A percentile compares a stretch with the other conserved stretches of the same genome.
Evolutionary conservation across 64 coral and sea anemone genomes (phyloP).

Genomic region (Platygyra sinensis): DNA sequence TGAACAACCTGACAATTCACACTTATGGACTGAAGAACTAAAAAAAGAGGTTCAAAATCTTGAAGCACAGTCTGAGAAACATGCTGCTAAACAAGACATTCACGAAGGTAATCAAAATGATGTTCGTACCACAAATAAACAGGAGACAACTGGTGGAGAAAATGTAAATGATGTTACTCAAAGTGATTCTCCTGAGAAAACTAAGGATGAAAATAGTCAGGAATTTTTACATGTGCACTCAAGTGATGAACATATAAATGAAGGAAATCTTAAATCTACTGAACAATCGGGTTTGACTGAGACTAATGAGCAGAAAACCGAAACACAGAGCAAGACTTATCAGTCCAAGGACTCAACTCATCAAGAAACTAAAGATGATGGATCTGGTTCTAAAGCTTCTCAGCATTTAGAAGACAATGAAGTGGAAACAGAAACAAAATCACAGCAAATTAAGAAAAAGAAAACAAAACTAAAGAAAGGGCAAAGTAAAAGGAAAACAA

Average conservation of each 20-base stretch:
- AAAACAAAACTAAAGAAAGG: slow-evolving; percentile 44
- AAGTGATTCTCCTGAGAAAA: background rate
- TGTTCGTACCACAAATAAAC: background rate
- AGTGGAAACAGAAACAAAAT: background rate
- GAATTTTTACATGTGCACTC: slow-evolving; percentile 1
- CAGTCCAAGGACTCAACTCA: background rate
- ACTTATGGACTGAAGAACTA: slow-evolving; percentile 11
- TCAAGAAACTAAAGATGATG: background rate
- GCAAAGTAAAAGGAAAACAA: slow-evolving; percentile 7
- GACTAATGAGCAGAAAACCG: background rate
- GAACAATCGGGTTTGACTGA: background rate
- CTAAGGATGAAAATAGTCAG: background rate
- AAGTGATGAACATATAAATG: background rate
- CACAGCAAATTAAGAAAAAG: slow-evolving; percentile 3
- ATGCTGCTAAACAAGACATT: background rate
- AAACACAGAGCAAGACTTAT: background rate
- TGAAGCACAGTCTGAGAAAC: background rate
- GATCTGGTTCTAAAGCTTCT: background rate
- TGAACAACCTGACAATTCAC: background rate
- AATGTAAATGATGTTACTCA: background rate
- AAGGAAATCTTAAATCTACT: no score
- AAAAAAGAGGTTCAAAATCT: slow-evolving; percentile 17
- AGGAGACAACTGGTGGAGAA: background rate
- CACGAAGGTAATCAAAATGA: background rate
- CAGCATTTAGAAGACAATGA: background rate